Evolutionary conservation across 2,888 invertebrate genomes (phyloP), one percentile per base, ranked within the genome.

Genomic region (Lithophane semibrunnea): DNA sequence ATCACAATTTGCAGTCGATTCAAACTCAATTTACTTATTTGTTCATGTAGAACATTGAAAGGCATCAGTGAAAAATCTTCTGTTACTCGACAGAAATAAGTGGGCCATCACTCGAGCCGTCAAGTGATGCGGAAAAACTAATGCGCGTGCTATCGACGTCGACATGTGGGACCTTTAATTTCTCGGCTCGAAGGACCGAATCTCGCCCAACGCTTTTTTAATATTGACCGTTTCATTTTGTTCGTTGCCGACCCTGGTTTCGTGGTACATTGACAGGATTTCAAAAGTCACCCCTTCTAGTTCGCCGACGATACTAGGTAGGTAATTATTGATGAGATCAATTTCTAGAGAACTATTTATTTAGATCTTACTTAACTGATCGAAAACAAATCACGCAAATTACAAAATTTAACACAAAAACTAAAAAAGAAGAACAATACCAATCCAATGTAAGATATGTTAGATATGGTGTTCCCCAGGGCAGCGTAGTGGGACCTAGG

Each of bases 161-260:
- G 88, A 90, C 92, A 90, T 89, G 89, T 87, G 88, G 86, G 87
- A 88, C 92, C 93, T 92, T 92, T 92, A 92, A 94, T 94, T 94
- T 94, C 91, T 92, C 94, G 94, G 93, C 90, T 94, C 91, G 91
- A 79, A 92, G 91, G 84, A 89, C 87, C 85, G 87, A 77, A 85
- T 80, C 88, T 83, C 79, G 63, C 63, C 75, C 80, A 84, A 87
- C 87, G 88, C 86, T 90, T 92, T 92, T 79, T 91, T 92, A 91
- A 92, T 92, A 92, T 91, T 88, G 81, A 87, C 86, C 89, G 88
- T 91, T 92, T 90, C 90, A 92, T 92, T 90, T 90, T 87, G 88
- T 89, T 75, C 84, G 73, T 60, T 71, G 47, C 66, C 83, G 60
- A 82, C 52, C 85, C 86, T 79, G 82, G 85, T 88, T 84, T 85